Conservation (phyloP, 2,113 vertebrate genomes). For the Grallaria varia region DNA sequence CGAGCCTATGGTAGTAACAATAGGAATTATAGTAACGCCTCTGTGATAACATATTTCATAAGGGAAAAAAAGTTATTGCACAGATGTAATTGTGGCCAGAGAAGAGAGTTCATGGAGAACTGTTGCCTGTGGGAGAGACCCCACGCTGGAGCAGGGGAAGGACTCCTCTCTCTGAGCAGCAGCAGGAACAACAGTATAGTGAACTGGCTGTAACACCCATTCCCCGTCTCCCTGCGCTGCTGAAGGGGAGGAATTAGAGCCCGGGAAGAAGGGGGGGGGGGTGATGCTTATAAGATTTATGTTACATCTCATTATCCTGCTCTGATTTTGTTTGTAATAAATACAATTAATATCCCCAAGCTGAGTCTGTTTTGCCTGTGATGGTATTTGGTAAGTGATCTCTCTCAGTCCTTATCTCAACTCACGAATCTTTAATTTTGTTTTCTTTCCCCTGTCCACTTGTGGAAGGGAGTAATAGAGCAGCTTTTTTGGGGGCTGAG, state of each 20-base stretch:
- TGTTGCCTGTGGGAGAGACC: background rate
- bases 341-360: background rate
- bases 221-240: background rate
- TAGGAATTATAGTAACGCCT: background rate
- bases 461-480: background rate
- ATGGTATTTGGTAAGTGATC: background rate
- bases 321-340: background rate
- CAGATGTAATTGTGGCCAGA: background rate
- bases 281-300: background rate
- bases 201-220: background rate
- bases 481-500: background rate
- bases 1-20: background rate
- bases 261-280: background rate
- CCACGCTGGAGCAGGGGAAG: background rate
- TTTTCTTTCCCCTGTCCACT: background rate
- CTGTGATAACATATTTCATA: background rate
- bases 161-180: background rate
- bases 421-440: background rate
- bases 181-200: background rate
- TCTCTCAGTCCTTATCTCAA: background rate
- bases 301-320: background rate
- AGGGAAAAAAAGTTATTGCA: background rate
- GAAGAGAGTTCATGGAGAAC: background rate
- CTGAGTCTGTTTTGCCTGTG: background rate
- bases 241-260: background rate